Base-by-base conservation (phyloP, 2,113 vertebrate species). In the Tiliqua scincoides region DNA sequence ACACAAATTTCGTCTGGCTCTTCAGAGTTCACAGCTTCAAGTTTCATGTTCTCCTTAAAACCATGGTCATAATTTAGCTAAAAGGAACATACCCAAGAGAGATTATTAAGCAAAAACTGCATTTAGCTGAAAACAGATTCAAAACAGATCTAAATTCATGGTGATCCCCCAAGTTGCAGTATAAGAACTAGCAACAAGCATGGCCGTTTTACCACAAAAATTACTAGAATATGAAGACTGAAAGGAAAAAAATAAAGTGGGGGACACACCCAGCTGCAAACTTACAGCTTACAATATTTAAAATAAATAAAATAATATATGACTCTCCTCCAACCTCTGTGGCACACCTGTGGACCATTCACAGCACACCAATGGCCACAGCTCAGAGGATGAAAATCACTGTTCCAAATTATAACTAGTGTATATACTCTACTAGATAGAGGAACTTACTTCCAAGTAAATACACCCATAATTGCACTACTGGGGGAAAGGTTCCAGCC, bases 41-140 rank as follows among this genome's bases (percentile, higher is more conserved):
- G 97, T 95, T 98, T 99, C 99, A 99, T 99, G 88, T 97, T 97
- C 92, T 98, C 98, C 94, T 98, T 98, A 94, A 98, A 98, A 88
- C 97, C 97, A 91, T 99, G 98, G 80, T 99, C 98, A 90, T 93
- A 95, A 90, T 95, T 93, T 77, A 97, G 97, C 98, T 99, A 94
- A 71, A 61, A 35, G 1, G 81, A 86, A 65, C 84, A 92, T 78
- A 78, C 83, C 43, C 35, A 62, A 48, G 43, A 72, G 20, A 88
- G 43, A 0, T 40, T 25, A 43, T 78, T 37, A 82, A 35, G 30
- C 71, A 85, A 21, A 20, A 54, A 65, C 59, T 18, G 18, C 74
- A 14, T 21, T 72, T 86, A 35, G 76, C 68, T 32, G 10, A 70
- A 32, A 70, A 77, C 25, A 77, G 20, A 1, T 37, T 85, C 37